A percentile compares a stretch with the other conserved stretches of the same genome.
These are phyloP conservation scores for Daphoenositta chrysoptera DNA, from an alignment of 2,113 vertebrate species.

Conservation along the genomic window DNA sequence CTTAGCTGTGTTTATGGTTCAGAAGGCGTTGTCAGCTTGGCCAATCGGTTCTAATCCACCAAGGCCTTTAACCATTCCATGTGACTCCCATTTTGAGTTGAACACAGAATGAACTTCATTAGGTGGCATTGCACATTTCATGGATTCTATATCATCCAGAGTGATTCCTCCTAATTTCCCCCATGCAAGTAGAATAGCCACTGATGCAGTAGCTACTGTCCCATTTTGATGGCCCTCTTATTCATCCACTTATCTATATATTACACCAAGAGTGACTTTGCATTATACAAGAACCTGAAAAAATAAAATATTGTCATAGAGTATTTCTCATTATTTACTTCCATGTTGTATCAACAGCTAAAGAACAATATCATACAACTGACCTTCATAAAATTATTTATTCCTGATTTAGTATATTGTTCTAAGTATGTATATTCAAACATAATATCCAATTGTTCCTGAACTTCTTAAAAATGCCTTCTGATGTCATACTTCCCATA, in stretches of 20 bases:
- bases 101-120: rapidly evolving
- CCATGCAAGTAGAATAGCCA: not conserved
- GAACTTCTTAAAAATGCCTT: not conserved
- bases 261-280: not conserved
- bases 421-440: not conserved
- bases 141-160: not conserved
- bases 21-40: not conserved
- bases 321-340: not conserved
- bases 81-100: not conserved
- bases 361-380: not conserved
- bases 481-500: not conserved
- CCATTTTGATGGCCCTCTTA: not conserved
- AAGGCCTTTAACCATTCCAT: not conserved
- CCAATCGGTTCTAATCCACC: not conserved
- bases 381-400: not conserved
- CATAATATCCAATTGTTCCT: not conserved
- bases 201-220: not conserved
- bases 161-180: not conserved
- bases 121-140: not conserved
- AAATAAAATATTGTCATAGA: not conserved
- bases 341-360: not conserved
- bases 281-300: not conserved
- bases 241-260: not conserved
- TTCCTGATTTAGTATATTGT: not conserved
- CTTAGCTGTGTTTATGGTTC: not conserved